Conservation (phyloP, 2,113 vertebrate genomes). For the Panthera leo region DNA sequence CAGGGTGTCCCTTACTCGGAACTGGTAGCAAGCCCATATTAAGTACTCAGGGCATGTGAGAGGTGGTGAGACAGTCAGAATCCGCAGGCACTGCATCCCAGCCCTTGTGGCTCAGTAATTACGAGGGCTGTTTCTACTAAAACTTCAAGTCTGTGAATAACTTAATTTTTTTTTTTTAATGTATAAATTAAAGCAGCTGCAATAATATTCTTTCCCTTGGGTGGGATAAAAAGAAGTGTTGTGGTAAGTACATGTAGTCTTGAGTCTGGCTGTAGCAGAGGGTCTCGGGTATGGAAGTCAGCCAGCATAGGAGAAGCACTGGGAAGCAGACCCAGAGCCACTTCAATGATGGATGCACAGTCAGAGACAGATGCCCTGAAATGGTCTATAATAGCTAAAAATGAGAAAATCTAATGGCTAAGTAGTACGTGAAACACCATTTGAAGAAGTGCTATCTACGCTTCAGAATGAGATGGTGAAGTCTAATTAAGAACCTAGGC, state of each 20-base stretch:
- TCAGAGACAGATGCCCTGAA: neutral
- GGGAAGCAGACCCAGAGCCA: rapidly evolving
- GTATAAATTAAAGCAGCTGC: neutral
- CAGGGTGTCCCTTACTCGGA: neutral
- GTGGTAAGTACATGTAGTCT: neutral
- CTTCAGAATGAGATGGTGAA: neutral
- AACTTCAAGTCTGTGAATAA: neutral
- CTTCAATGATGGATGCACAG: neutral
- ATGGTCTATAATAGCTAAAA: neutral
- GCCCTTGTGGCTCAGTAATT: neutral
- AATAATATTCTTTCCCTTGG: neutral
- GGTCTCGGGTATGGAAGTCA: rapidly evolving
- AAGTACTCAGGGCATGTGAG: neutral
- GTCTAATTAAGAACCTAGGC: neutral
- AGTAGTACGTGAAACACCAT: neutral
- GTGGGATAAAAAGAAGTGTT: neutral
- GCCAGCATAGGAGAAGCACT: neutral
- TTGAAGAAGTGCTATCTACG: neutral
- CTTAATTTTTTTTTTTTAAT: neutral
- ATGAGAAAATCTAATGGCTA: neutral
- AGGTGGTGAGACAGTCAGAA: neutral
- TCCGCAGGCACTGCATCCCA: neutral
- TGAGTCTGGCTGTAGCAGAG: rapidly evolving
- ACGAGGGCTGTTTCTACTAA: neutral
- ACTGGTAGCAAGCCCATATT: neutral